A percentile compares a stretch with the other conserved stretches of the same genome.
These are phyloP conservation scores for Danionella cerebrum DNA, from an alignment of 2,113 vertebrate genomes.

Conservation along the genomic window DNA sequence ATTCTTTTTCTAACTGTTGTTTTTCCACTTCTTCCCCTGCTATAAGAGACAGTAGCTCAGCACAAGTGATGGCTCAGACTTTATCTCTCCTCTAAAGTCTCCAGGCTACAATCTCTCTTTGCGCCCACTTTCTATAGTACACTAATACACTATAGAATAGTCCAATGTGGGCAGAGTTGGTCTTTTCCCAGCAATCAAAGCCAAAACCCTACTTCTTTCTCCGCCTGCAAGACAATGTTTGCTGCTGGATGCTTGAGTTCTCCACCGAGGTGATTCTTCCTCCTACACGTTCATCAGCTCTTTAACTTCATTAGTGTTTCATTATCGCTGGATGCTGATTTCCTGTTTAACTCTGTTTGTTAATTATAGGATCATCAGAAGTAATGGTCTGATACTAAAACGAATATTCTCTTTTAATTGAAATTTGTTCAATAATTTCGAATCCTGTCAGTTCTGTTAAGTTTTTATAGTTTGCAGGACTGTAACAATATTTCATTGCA, in stretches of 20 bases:
- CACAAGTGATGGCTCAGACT: background rate
- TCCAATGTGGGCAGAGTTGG: background rate
- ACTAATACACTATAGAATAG: too few relatives aligned
- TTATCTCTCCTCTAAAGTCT: background rate
- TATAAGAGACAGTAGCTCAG: background rate
- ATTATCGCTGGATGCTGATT: background rate
- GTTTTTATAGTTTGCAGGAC: too few relatives aligned
- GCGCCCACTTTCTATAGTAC: background rate
- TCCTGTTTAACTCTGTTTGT: background rate
- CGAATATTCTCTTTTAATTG: too few relatives aligned
- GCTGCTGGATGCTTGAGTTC: background rate
- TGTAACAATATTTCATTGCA: too few relatives aligned
- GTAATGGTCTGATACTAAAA: background rate
- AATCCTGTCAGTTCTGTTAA: too few relatives aligned
- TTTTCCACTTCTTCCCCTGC: too few relatives aligned
- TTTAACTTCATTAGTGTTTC: background rate
- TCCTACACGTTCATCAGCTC: background rate
- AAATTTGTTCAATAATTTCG: too few relatives aligned
- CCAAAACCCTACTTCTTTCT: slow-evolving; percentile 7
- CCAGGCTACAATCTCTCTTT: background rate
- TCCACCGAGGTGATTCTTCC: background rate
- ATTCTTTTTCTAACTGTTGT: too few relatives aligned
- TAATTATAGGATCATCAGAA: background rate
- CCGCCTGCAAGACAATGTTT: background rate
- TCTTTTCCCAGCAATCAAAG: background rate